Conservation (phyloP, 2,113 vertebrate genomes). For the Plecturocebus donacophilus region DNA sequence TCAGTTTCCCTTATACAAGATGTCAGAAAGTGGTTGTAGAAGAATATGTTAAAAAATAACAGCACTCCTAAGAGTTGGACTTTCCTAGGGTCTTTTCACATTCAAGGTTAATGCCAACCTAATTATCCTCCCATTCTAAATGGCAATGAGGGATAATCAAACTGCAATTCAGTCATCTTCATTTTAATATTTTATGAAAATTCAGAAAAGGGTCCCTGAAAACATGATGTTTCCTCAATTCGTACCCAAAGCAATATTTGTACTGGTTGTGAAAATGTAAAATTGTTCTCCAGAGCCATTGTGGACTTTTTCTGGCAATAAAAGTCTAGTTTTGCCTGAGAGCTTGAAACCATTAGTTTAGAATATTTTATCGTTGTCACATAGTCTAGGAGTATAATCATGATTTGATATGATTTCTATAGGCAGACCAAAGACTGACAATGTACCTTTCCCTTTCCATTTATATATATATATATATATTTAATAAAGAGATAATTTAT, state of each 20-base stretch:
- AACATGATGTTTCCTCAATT: conserved; percentile 24
- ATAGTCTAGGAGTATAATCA: conserved; percentile 41
- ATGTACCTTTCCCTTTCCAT: conserved; percentile 35
- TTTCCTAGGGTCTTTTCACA: not conserved
- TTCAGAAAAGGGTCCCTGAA: not conserved
- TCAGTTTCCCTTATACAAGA: not conserved
- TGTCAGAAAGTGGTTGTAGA: not conserved
- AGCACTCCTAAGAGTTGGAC: not conserved
- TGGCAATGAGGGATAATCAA: not conserved
- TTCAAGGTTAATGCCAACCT: conserved; percentile 39
- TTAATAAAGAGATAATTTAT: conserved; percentile 6
- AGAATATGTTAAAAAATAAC: conserved; percentile 19
- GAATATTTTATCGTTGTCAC: conserved; percentile 68
- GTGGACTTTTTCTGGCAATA: not conserved
- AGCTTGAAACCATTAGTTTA: conserved; percentile 36
- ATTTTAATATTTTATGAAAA: not conserved
- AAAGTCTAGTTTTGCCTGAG: conserved; percentile 8
- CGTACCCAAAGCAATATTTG: conserved; percentile 23
- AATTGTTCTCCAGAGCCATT: not conserved
- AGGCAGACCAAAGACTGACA: conserved; percentile 10
- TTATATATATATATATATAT: not conserved
- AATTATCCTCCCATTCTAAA: conserved; percentile 3
- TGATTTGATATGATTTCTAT: conserved; percentile 36
- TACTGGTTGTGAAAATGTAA: conserved; percentile 27
- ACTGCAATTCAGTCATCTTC: not conserved